Conservation (phyloP, 2,113 vertebrate genomes). For the Uropsilus gracilis region DNA sequence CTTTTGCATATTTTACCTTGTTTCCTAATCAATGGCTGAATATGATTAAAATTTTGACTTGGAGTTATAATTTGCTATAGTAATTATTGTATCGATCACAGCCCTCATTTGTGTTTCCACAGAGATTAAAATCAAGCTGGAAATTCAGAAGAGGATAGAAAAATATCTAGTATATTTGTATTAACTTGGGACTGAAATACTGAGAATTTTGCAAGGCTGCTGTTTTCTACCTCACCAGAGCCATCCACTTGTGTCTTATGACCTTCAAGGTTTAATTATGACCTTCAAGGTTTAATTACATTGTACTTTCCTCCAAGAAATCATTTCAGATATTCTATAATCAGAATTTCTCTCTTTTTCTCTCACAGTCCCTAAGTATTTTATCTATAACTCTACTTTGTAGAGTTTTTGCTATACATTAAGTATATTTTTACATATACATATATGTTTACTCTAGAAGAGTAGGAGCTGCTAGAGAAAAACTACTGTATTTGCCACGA, state of each 20-base stretch:
- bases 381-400: background rate
- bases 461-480: background rate
- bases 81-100: conserved; percentile 55
- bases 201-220: background rate
- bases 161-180: conserved; percentile 35
- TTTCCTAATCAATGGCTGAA: conserved; percentile 16
- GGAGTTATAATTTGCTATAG: conserved; percentile 58
- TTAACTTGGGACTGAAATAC: background rate
- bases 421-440: too few species aligned
- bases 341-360: conserved; percentile 15
- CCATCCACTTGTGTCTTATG: background rate
- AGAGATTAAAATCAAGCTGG: conserved; percentile 61
- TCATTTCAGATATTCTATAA: background rate
- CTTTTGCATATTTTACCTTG: conserved; percentile 37
- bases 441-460: background rate
- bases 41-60: conserved; percentile 63
- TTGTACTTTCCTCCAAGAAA: conserved; percentile 17
- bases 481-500: background rate
- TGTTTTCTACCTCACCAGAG: background rate
- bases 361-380: background rate
- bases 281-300: background rate
- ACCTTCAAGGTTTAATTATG: background rate
- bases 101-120: conserved; percentile 57
- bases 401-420: background rate
- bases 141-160: conserved; percentile 23